Percentiles rank a stretch among this genome's conserved stretches.
Conservation (phyloP, 1,140 invertebrate species). For the Papilio dardanus region DNA sequence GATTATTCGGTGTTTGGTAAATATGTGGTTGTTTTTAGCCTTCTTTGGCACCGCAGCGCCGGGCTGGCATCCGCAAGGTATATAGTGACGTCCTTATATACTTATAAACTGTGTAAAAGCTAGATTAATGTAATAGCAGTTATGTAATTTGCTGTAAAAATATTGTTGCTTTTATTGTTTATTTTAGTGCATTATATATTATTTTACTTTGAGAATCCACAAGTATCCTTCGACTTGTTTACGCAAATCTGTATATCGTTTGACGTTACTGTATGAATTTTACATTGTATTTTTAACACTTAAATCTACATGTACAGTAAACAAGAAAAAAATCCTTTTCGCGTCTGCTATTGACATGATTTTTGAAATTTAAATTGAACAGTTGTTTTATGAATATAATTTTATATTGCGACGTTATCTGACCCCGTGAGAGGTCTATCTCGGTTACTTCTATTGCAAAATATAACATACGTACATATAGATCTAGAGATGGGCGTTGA, state of each 20-base stretch:
- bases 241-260: background rate
- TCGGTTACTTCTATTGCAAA: no score
- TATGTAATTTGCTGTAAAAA: background rate
- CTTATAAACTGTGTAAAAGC: background rate
- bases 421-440: no score
- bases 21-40: conserved; percentile 46
- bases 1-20: background rate
- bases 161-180: no score
- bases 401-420: no score
- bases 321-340: background rate
- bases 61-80: conserved; percentile 64
- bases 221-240: background rate
- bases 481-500: no score
- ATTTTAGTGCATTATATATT: no score
- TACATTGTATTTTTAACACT: background rate
- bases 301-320: background rate
- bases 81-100: background rate
- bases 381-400: background rate
- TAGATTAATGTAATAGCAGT: background rate
- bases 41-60: conserved; percentile 63
- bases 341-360: background rate
- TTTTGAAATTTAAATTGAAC: background rate
- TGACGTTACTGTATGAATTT: background rate
- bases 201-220: no score
- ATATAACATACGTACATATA: no score